phyloP scores from a whole-genome alignment of 2,888 invertebrate species.

The Sarcophaga carnaria region DNA sequence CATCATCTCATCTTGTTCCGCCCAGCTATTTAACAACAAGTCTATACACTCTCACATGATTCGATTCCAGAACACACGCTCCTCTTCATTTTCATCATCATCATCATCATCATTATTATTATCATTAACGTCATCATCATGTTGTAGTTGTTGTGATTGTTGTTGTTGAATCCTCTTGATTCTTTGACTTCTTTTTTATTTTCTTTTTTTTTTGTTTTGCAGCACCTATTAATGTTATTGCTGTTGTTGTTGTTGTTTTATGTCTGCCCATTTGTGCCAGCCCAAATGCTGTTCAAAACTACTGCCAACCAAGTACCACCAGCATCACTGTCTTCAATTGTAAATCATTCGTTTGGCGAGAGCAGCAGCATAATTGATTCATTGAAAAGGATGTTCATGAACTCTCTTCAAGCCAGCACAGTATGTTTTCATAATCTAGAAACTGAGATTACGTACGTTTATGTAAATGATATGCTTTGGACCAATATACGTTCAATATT shows the following conservation, averaged over 20 bases:
- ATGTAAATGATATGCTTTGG: too few relatives aligned
- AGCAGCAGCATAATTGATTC: constrained; percentile 41
- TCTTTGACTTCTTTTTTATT: too few relatives aligned
- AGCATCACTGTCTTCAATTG: constrained; percentile 4
- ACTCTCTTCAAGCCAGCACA: not conserved
- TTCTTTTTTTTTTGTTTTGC: not conserved
- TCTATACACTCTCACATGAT: constrained; percentile 63
- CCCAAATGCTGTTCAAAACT: constrained; percentile 62
- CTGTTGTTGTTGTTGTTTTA: constrained; percentile 31
- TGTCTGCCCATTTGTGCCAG: constrained; percentile 59
- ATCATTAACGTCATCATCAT: constrained; percentile 33
- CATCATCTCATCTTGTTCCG: constrained; percentile 81
- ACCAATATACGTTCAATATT: too few relatives aligned
- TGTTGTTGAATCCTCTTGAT: not conserved
- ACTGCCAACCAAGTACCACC: constrained; percentile 53
- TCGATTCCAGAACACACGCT: constrained; percentile 57
- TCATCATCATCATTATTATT: constrained; percentile 40
- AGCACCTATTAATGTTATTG: constrained; percentile 18
- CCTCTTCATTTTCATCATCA: constrained; percentile 30
- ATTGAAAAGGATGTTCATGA: constrained; percentile 43
- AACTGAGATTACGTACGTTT: too few relatives aligned
- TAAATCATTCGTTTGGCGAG: constrained; percentile 36
- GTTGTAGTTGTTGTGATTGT: constrained; percentile 41
- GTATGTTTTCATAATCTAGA: not conserved
- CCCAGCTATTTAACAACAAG: constrained; percentile 80